phyloP scores from a whole-genome alignment of 1,140 invertebrate species.

The Rhagoletis pomonella region DNA sequence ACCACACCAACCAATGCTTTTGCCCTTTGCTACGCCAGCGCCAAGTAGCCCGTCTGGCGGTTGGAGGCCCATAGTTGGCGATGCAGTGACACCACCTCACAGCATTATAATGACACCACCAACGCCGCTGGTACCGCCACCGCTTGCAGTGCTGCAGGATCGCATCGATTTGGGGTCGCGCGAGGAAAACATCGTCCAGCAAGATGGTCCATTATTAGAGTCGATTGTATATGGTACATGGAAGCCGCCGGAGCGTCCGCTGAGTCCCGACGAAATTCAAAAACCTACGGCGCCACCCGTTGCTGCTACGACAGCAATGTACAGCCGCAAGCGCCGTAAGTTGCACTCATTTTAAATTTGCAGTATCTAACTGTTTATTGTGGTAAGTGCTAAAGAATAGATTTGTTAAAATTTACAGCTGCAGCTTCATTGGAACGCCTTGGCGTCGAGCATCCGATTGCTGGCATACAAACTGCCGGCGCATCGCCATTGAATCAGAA shows the following conservation, averaged over 20 bases:
- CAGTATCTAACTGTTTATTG: background rate
- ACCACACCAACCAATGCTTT: conserved; percentile 52
- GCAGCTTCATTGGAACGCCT: background rate
- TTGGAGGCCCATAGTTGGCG: conserved; percentile 50
- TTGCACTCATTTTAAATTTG: background rate
- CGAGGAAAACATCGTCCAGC: conserved; percentile 7
- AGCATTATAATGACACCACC: background rate
- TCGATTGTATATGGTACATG: conserved; percentile 69
- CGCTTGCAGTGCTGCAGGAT: conserved; percentile 24
- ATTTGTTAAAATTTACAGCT: conserved; percentile 25
- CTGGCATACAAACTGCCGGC: background rate
- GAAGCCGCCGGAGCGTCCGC: conserved; percentile 68
- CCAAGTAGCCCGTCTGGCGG: background rate
- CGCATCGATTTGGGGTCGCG: conserved; percentile 21
- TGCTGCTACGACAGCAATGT: background rate
- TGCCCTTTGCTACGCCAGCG: conserved; percentile 55
- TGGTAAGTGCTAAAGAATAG: background rate
- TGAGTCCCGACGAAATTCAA: conserved; percentile 56
- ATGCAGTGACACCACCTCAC: background rate
- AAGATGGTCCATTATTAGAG: conserved; percentile 57
- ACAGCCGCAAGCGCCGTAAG: background rate
- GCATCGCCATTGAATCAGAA: background rate
- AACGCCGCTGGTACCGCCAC: background rate
- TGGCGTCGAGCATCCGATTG: background rate
- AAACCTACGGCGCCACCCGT: background rate